Percentiles rank a stretch among this genome's conserved stretches.
Conservation (phyloP, 2,888 invertebrate genomes). For the Acrobasis repandana region DNA sequence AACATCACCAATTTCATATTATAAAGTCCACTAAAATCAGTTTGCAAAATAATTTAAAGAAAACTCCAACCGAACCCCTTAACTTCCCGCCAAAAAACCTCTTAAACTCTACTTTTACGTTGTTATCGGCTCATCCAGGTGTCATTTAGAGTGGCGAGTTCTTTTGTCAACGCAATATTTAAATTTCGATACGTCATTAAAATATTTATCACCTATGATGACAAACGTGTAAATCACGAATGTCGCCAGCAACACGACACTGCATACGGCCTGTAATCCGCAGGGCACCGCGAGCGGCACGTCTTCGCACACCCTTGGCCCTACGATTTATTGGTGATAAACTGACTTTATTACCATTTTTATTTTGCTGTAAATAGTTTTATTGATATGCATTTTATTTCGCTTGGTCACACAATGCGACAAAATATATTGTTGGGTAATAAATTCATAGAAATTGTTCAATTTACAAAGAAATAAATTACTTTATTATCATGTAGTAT, state of each 20-base stretch:
- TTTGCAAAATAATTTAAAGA: too few relatives aligned
- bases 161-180: background rate
- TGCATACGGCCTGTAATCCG: constrained; percentile 52
- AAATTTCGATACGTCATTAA: constrained; percentile 5
- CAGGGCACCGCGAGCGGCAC: constrained; percentile 49
- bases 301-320: constrained; percentile 37
- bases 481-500: too few relatives aligned
- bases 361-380: constrained; percentile 29
- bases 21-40: too few relatives aligned
- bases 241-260: constrained; percentile 46
- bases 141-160: background rate
- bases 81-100: too few relatives aligned
- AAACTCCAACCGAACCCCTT: too few relatives aligned
- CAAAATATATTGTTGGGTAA: background rate
- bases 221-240: constrained; percentile 42
- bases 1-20: too few relatives aligned
- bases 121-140: background rate
- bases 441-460: background rate
- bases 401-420: background rate
- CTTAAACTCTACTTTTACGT: background rate
- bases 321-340: constrained; percentile 36
- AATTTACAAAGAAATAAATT: too few relatives aligned
- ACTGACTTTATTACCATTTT: constrained; percentile 32
- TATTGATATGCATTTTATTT: constrained; percentile 39
- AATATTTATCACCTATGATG: constrained; percentile 21